Conservation (phyloP, 2,113 vertebrate genomes). For the Orthonyx spaldingii region DNA sequence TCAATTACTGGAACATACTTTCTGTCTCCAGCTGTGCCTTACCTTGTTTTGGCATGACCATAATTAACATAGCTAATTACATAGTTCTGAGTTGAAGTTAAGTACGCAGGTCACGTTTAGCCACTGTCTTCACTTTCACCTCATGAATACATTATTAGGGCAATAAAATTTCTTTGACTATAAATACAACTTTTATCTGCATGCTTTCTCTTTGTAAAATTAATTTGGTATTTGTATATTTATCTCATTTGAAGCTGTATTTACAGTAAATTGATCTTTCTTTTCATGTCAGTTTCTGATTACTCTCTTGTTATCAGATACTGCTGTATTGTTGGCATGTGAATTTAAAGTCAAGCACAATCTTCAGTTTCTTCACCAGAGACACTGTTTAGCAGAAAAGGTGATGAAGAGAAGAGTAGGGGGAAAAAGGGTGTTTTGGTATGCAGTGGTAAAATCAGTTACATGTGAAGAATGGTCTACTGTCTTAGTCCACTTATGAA, state of each 20-base stretch:
- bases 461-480: neutral
- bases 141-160: neutral
- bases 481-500: neutral
- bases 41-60: neutral
- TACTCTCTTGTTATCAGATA: neutral
- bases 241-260: neutral
- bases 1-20: neutral
- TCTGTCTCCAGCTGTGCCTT: neutral
- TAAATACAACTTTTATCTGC: neutral
- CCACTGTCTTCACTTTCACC: neutral
- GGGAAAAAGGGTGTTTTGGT: neutral
- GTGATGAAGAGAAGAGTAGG: neutral
- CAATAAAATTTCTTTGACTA: neutral
- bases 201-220: neutral
- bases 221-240: neutral
- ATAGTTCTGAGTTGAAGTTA: neutral
- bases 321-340: neutral
- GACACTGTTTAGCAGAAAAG: neutral
- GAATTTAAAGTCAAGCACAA: neutral
- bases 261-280: neutral
- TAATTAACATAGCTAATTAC: neutral
- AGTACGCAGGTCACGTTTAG: neutral
- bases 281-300: neutral
- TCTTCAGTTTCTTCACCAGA: neutral
- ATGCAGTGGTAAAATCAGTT: neutral